phyloP scores from a whole-genome alignment of 2,797 vertebrate species.

The Threskiornis aethiopicus region DNA sequence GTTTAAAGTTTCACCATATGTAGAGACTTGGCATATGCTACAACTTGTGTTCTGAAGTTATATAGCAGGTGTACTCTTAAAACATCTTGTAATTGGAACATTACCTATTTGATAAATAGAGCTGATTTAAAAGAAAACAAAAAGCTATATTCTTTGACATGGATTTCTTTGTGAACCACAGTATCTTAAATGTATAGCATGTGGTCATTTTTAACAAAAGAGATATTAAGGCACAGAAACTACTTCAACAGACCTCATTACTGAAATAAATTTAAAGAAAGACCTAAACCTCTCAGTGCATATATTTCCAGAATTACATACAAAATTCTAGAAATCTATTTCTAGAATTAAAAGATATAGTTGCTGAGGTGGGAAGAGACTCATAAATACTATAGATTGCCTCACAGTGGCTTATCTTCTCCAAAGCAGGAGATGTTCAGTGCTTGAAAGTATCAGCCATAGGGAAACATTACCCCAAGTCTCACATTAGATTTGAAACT shows the following conservation, averaged over 20 bases:
- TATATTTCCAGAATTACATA: neutral
- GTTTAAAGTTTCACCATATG: constrained; percentile 71
- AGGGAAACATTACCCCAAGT: neutral
- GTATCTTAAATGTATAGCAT: neutral
- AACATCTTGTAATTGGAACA: neutral
- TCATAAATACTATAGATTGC: neutral
- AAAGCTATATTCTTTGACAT: neutral
- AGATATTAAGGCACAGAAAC: neutral
- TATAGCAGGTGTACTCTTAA: constrained; percentile 58
- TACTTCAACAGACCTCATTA: neutral
- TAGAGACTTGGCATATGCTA: constrained; percentile 31
- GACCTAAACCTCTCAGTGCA: neutral
- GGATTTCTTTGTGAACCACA: neutral
- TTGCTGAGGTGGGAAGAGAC: neutral
- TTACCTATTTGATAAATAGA: neutral
- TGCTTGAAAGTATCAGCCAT: neutral
- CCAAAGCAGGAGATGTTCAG: neutral
- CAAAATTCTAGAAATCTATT: neutral
- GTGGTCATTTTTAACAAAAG: neutral
- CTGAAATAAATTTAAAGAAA: neutral
- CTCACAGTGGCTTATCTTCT: neutral
- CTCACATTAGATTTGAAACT: neutral
- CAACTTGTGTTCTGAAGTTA: constrained; percentile 60
- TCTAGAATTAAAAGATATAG: neutral
- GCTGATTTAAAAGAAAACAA: neutral